phyloP scores from a whole-genome alignment of 2,888 invertebrate species.

The Epinotia ramella region DNA sequence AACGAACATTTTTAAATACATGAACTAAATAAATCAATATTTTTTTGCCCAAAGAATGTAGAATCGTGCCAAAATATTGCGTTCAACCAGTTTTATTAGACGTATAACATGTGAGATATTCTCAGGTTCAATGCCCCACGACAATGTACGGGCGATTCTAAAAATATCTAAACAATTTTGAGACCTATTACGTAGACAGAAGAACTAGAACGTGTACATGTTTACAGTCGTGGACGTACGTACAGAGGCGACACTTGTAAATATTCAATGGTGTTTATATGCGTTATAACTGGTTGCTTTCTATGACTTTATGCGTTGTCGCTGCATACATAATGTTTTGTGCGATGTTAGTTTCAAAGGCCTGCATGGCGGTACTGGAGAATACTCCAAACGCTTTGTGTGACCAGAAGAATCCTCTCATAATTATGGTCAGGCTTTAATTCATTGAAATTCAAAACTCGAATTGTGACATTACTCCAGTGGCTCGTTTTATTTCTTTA shows the following conservation, averaged over 20 bases:
- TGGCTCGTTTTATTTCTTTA: no score
- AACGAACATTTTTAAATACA: not conserved
- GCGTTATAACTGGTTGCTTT: constrained; percentile 44
- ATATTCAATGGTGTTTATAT: constrained; percentile 43
- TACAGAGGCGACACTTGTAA: constrained; percentile 43
- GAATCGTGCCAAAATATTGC: constrained; percentile 29
- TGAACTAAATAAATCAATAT: constrained; percentile 8
- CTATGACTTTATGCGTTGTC: constrained; percentile 35
- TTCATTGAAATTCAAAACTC: no score
- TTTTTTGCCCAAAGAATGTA: constrained; percentile 11
- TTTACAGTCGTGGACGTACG: constrained; percentile 2
- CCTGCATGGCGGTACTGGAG: not conserved
- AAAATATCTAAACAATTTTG: not conserved
- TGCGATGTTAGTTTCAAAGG: not conserved
- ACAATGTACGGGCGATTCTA: constrained; percentile 26
- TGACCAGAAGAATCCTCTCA: no score
- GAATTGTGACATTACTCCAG: no score
- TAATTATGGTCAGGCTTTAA: no score
- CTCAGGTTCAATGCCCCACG: constrained; percentile 30
- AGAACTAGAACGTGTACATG: not conserved
- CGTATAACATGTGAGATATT: constrained; percentile 32
- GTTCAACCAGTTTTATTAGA: constrained; percentile 28
- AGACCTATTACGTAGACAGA: not conserved
- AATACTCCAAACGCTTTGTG: not conserved
- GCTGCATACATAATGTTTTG: constrained; percentile 36